Evolutionary conservation across 64 coral and sea anemone genomes (phyloP).

Genomic region (Dendrophyllia cribrosa): DNA sequence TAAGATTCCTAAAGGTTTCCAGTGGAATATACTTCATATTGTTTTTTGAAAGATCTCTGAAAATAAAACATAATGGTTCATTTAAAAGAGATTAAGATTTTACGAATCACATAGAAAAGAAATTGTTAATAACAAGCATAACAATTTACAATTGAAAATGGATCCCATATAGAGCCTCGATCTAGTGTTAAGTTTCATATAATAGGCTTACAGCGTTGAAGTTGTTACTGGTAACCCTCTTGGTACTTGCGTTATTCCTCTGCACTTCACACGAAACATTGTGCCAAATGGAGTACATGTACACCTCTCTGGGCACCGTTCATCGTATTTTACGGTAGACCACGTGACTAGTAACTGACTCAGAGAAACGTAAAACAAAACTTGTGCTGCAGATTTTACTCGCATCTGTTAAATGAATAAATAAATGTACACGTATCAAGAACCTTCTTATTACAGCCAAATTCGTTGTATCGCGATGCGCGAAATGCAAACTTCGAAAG

Average conservation of each 20-base stretch:
- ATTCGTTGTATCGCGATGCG: no score
- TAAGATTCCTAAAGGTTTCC: background rate
- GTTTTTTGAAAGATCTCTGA: slow-evolving; percentile 6
- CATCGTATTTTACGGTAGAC: background rate
- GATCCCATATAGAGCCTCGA: no score
- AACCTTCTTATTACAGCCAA: no score
- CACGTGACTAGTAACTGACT: background rate
- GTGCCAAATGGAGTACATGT: background rate
- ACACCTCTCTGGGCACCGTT: background rate
- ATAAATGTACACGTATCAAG: no score
- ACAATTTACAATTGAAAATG: background rate
- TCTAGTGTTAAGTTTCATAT: no score
- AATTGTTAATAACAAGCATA: no score
- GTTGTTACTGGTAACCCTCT: background rate
- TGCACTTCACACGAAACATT: background rate
- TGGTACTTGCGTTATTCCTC: background rate
- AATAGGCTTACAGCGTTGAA: background rate
- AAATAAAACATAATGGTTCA: background rate
- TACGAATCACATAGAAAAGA: no score
- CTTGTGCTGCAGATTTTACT: background rate
- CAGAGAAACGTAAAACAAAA: background rate
- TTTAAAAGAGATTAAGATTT: no score
- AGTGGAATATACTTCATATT: background rate
- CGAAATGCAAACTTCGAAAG: no score
- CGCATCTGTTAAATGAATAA: background rate